Evolutionary conservation across 2,888 invertebrate species (phyloP), one percentile per base, ranked within the genome.

Genomic region (Antheraea assamensis): DNA sequence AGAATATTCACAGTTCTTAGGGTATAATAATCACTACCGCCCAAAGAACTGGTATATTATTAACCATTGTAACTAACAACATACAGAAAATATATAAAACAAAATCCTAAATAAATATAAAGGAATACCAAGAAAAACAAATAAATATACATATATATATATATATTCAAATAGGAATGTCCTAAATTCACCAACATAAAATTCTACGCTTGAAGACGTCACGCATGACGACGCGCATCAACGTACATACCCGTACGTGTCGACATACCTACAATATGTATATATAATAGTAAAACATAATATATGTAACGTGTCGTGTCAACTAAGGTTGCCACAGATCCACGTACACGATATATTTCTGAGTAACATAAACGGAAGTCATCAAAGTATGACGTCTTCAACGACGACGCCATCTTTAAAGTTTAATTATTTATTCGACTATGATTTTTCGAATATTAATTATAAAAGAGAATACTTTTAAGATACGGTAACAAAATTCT

Each of bases 131-230:
- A 58, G 58, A 58, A 58, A 58, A 58, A 58, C n/a, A 58, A 10
- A 24, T n/a, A 64, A 30, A 4, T 58, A n/a, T 13, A 30, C 5
- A 64, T 64, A 64, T 30, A 17, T 27, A 30, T 19, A 64, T 64
- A 64, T 30, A 17, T 27, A 17, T 64, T 64, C 27, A 30, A 64
- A 64, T 17, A 30, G 15, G 61, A 27, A 64, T 64, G 61, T 64
- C 61, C 61, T 64, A 64, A 30, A 64, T 64, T 58, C 27, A 30
- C 27, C 61, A 30, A 64, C 61, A 64, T 64, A 64, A 64, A 64
- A 64, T 64, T 30, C 61, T 30, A 64, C 61, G 61, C 30, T 30
- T 17, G 27, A 64, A 61, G 27, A 64, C 61, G 61, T 64, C 17
- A 64, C 61, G 30, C 61, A 30, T 64, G 61, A 64, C 61, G 61